These are phyloP conservation scores for Calephelis perditalis DNA, from an alignment of 2,888 invertebrate genomes.

Conservation along the genomic window DNA sequence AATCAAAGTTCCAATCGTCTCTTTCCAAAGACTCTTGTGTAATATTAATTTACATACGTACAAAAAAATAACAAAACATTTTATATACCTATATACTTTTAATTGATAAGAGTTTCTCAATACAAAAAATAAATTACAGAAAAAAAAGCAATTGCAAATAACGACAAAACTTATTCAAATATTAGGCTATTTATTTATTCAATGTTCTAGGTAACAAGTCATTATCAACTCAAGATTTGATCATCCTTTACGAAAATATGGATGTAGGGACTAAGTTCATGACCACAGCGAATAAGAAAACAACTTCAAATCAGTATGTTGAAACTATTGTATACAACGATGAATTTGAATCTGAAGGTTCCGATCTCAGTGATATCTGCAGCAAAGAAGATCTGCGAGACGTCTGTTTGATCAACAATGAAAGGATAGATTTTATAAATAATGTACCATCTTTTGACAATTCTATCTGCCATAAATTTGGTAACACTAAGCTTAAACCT, in stretches of 20 bases:
- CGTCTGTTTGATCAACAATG: constrained; percentile 49
- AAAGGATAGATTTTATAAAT: constrained; percentile 50
- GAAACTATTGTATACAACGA: constrained; percentile 58
- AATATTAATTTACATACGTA: too few species aligned
- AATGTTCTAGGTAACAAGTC: constrained; percentile 24
- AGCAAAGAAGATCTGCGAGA: constrained; percentile 49
- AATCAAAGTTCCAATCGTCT: too few species aligned
- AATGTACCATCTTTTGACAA: constrained; percentile 44
- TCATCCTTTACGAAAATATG: constrained; percentile 62
- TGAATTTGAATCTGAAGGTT: constrained; percentile 50
- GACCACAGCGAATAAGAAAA: constrained; percentile 36
- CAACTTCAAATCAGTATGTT: constrained; percentile 53
- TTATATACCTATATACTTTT: too few species aligned
- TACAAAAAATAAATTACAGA: too few species aligned
- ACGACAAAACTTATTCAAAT: too few species aligned
- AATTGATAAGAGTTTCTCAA: too few species aligned
- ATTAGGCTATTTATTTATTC: not conserved
- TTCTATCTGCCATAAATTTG: constrained; percentile 54
- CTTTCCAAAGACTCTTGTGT: too few species aligned
- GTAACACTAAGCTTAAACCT: constrained; percentile 45
- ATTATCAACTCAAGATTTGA: constrained; percentile 53
- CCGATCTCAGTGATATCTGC: constrained; percentile 50
- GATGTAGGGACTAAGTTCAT: constrained; percentile 52
- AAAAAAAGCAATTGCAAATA: too few species aligned
- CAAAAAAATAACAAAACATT: too few species aligned